phyloP scores from a whole-genome alignment of 2,113 vertebrate species.

The human region GRCh38 chr5:108087001-108087500 shows the following conservation, averaged over 20 bases:
- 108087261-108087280: not conserved
- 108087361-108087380: not conserved
- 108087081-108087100: not conserved
- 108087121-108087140: not conserved
- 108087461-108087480: not conserved
- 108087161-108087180: not conserved
- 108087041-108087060: not conserved
- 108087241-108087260: not conserved
- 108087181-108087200: not conserved
- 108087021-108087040: too few relatives aligned
- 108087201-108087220: not conserved
- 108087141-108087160: not conserved
- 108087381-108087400: not conserved
- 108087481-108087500: not conserved
- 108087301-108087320: not conserved
- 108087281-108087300: not conserved
- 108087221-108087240: conserved; percentile 8
- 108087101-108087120: not conserved
- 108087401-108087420: not conserved
- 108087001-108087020: not conserved
- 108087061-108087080: not conserved
- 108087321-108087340: not conserved
- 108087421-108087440: not conserved
- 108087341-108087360: not conserved
- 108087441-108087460: not conserved